Evolutionary conservation across 2,888 invertebrate genomes (phyloP).

Genomic region (Nematopogon swammerdamellus): DNA sequence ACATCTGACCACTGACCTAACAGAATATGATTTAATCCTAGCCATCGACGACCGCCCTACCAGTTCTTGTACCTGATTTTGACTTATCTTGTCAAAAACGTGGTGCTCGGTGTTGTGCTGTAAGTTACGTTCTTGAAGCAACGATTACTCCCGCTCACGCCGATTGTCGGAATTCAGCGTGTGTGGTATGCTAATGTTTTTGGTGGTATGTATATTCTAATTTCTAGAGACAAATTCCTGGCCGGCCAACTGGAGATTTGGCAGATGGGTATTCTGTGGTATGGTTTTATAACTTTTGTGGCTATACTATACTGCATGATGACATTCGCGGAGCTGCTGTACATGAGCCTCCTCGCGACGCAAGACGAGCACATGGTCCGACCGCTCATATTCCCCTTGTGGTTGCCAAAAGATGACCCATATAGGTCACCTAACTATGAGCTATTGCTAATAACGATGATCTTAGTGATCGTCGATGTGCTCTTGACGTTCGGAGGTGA

Average conservation of each 20-base stretch:
- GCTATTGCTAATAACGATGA: conserved; percentile 19
- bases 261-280: conserved; percentile 26
- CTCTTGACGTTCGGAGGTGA: conserved; percentile 24
- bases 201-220: too few species aligned
- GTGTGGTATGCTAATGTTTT: too few species aligned
- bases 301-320: conserved; percentile 15
- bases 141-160: too few species aligned
- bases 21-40: too few species aligned
- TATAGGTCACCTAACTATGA: conserved; percentile 34
- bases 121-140: neutral
- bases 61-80: too few species aligned
- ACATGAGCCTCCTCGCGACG: conserved; percentile 24
- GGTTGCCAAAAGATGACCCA: conserved; percentile 32
- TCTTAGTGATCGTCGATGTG: conserved; percentile 16
- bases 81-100: too few species aligned
- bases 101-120: too few species aligned
- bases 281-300: conserved; percentile 15
- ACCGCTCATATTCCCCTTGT: conserved; percentile 30
- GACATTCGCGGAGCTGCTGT: conserved; percentile 19
- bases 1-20: too few species aligned
- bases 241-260: conserved; percentile 28
- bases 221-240: conserved; percentile 27
- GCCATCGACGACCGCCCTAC: too few species aligned
- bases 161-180: too few species aligned
- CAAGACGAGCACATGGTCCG: conserved; percentile 22